Base-by-base conservation (phyloP, 2,888 invertebrate genomes). In the Leptopterna dolabrata region DNA sequence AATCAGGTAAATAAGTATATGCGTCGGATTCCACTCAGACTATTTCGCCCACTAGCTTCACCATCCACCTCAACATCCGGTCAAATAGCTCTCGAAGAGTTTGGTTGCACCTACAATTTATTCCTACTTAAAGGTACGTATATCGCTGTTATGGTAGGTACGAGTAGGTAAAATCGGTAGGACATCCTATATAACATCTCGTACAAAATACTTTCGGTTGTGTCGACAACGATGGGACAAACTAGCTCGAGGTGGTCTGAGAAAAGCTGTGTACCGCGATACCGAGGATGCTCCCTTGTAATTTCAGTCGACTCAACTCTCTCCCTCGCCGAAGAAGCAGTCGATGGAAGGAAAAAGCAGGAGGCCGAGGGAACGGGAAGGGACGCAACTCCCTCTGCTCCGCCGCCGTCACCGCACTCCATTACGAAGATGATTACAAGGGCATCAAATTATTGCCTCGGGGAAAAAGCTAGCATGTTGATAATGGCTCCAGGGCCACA, bases 401-500 rank as follows among this genome's bases (percentile, higher is more conserved):
- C 11, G 24, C 63, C 63, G 19, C 63, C 78, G 81, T 55, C 51
- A 83, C 85, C 85, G 45, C 85, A 85, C 85, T 85, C 85, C 85
- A 85, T 85, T 85, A 85, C 85, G 73, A 78, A 87, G 86, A 80
- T 87, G 86, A 87, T 87, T 87, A 87, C 86, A 63, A 80, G 80
- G 80, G 86, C 86, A 87, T 87, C 86, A 87, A 87, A 87, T 87
- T 87, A 87, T 87, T 87, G 86, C 80, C 80, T 80, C 43, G 80
- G 73, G 85, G 85, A 45, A 80, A n/a, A 70, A 87, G 86, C 86
- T 80, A 87, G 86, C 86, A 87, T 87, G 86, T 87, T 87, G 86
- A 87, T 87, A 87, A 87, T 87, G 80, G 86, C 70, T 71, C 85
- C 29, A 81, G 51, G 29, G 80, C 86, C 86, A 87, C 86, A 70